Base-by-base conservation (phyloP, 2,797 vertebrate genomes). In the Pachyuromys duprasi region DNA sequence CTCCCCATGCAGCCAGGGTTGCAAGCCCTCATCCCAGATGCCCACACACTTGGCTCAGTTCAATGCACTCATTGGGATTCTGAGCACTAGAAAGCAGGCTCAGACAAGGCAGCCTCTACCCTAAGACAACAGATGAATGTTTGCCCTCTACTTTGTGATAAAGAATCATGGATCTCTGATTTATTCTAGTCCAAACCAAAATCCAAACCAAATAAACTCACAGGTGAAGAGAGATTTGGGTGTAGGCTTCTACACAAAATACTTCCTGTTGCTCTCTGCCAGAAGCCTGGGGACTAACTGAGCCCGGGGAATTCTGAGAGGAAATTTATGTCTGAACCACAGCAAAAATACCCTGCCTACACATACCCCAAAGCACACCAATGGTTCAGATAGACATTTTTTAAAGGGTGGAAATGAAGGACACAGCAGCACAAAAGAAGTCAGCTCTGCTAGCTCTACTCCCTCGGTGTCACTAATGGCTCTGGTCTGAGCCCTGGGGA, bases 381-480 rank as follows among this genome's bases (percentile, higher is more conserved):
- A 5, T 13, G 0, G 6, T 5, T 26, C 2, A 4, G 20, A 18
- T 1, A 57, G 13, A 17, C 42, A 0, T 17, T 2, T 1, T 3
- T 14, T 49, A 39, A 4, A 5, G 69, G 3, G 13, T 0, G 2
- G 24, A 45, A 14, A 33, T 0, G 1, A 33, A n/a, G 42, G 4
- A 39, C 17, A 65, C 24, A 53, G 79, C n/a, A 49, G 31, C 20
- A 36, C 11, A 28, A 17, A 24, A 13, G 26, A 28, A 31, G 49
- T 6, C 45, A 13, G 86, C 5, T 9, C 70, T 3, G 28, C 78
- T 20, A 0, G 28, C n/a, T 36, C 49, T 9, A 0, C 33, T 6
- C n/a, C 76, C 4, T 0, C 0, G 0, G 2, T 74, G 31, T 18
- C 79, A 82, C 17, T 2, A 4, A 15, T 62, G 33, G 22, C 63